phyloP scores from a whole-genome alignment of 2,888 invertebrate genomes.

The Odontocerum albicorne region DNA sequence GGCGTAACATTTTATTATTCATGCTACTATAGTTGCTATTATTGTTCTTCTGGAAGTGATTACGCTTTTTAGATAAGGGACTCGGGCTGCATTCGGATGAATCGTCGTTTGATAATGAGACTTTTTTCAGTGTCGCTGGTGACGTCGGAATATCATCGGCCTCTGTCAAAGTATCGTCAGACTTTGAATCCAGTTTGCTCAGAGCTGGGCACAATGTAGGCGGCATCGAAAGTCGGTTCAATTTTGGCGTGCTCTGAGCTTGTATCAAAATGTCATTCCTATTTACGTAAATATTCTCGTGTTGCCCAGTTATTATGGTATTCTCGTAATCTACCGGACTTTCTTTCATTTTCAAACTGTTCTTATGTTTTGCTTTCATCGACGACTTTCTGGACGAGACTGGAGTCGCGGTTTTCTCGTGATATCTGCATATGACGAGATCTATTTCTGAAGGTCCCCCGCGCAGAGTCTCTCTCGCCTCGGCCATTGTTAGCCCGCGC shows the following conservation, averaged over 20 bases:
- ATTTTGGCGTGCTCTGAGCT: slow-evolving; percentile 65
- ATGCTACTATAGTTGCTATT: slow-evolving; percentile 61
- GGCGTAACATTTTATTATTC: slow-evolving; percentile 61
- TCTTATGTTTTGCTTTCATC: slow-evolving; percentile 24
- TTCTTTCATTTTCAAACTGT: slow-evolving; percentile 55
- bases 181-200: slow-evolving; percentile 41
- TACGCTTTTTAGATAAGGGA: slow-evolving; percentile 46
- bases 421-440: slow-evolving; percentile 63
- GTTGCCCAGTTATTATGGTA: slow-evolving; percentile 57
- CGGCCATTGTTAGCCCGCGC: slow-evolving; percentile 65
- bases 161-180: slow-evolving; percentile 23
- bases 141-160: slow-evolving; percentile 24
- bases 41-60: slow-evolving; percentile 65
- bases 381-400: slow-evolving; percentile 19
- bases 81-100: slow-evolving; percentile 38
- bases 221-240: slow-evolving; percentile 47
- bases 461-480: slow-evolving; percentile 66
- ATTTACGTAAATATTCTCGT: slow-evolving; percentile 47
- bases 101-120: slow-evolving; percentile 28
- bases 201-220: slow-evolving; percentile 50
- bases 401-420: slow-evolving; percentile 42
- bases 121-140: slow-evolving; percentile 39
- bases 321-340: slow-evolving; percentile 74
- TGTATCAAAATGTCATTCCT: slow-evolving; percentile 66
- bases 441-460: slow-evolving; percentile 65